phyloP scores from a whole-genome alignment of 2,888 invertebrate genomes.

The Ornithoptera priamus region DNA sequence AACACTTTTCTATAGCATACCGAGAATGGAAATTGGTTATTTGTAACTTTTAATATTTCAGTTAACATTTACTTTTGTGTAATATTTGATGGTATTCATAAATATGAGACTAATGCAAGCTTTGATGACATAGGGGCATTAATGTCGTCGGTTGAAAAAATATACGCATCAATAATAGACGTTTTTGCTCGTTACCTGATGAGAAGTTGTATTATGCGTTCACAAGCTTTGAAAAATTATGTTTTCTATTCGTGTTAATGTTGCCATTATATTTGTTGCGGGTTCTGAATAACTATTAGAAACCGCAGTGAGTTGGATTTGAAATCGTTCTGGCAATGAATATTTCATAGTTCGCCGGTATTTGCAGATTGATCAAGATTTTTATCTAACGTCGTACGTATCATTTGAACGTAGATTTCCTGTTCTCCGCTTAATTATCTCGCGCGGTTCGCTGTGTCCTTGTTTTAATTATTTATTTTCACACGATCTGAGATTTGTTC shows the following conservation, averaged over 20 bases:
- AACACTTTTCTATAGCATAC: constrained; percentile 10
- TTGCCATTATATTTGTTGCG: background rate
- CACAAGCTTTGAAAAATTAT: constrained; percentile 5
- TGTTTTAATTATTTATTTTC: constrained; percentile 27
- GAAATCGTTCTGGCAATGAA: constrained; percentile 15
- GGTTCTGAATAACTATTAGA: constrained; percentile 9
- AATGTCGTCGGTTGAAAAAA: constrained; percentile 8
- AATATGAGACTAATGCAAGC: constrained; percentile 4
- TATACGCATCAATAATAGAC: constrained; percentile 8
- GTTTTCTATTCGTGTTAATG: background rate
- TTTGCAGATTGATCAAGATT: constrained; percentile 23
- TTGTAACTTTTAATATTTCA: background rate
- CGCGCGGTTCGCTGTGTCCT: constrained; percentile 22
- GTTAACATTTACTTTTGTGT: background rate
- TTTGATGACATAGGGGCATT: constrained; percentile 12
- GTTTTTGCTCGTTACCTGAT: constrained; percentile 13
- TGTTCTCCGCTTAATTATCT: constrained; percentile 25
- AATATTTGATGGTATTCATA: constrained; percentile 1
- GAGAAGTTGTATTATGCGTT: constrained; percentile 2
- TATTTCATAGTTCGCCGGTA: constrained; percentile 19
- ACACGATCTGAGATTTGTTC: constrained; percentile 26
- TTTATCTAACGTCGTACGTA: constrained; percentile 21
- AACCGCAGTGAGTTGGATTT: constrained; percentile 12
- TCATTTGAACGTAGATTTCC: constrained; percentile 23
- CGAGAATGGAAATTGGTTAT: constrained; percentile 4